These are phyloP conservation scores for Hemitrygon akajei DNA, from an alignment of 2,797 vertebrate species.

Conservation along the genomic window DNA sequence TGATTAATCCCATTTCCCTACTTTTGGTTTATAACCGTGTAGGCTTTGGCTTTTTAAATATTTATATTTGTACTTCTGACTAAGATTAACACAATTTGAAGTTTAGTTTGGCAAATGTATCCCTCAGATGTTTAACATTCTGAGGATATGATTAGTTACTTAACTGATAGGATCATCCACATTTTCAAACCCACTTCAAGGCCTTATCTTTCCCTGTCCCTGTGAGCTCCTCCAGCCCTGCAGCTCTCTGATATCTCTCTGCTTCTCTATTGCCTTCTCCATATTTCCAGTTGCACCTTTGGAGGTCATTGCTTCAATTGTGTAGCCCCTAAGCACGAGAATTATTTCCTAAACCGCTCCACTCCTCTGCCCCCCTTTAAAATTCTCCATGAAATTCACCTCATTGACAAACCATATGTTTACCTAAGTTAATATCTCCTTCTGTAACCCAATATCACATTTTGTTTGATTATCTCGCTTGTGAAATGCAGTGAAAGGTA, in stretches of 20 bases:
- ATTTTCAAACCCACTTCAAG: background rate
- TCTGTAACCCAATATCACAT: background rate
- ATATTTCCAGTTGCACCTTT: background rate
- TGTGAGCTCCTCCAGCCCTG: background rate
- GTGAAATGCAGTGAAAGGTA: background rate
- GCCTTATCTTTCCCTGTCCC: background rate
- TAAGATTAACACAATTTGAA: constrained; percentile 4
- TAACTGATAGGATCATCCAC: background rate
- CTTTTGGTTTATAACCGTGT: background rate
- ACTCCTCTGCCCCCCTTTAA: background rate
- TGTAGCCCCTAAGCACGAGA: background rate
- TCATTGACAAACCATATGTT: background rate
- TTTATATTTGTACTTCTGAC: background rate
- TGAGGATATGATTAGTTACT: background rate
- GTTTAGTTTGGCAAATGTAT: background rate
- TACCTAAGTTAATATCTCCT: background rate
- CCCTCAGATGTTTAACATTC: background rate
- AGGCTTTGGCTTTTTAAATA: no score
- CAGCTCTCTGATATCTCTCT: background rate
- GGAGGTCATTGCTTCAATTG: background rate
- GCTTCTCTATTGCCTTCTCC: background rate
- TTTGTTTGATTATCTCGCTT: background rate
- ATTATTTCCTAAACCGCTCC: background rate
- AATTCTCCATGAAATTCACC: background rate
- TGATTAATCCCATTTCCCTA: background rate